phyloP scores from a whole-genome alignment of 2,888 invertebrate species.

The Meiosimyza decipiens region DNA sequence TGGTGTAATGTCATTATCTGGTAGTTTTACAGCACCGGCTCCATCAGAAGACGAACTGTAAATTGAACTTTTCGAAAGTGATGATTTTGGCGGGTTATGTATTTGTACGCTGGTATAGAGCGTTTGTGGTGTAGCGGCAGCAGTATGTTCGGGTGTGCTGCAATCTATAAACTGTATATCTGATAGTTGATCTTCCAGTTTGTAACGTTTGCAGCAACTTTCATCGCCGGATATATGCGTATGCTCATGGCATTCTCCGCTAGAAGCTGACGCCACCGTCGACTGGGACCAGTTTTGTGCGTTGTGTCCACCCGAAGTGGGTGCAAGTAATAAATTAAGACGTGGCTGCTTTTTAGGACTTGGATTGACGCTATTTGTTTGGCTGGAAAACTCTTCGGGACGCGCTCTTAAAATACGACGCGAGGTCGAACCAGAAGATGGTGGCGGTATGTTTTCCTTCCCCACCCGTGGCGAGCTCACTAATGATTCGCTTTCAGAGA shows the following conservation, averaged over 20 bases:
- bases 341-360: conserved; percentile 73
- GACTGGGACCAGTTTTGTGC: conserved; percentile 45
- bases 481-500: conserved; percentile 85
- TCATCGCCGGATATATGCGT: conserved; percentile 64
- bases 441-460: conserved; percentile 67
- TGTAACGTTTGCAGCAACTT: conserved; percentile 73
- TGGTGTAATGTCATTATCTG: conserved; percentile 30
- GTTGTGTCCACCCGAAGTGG: conserved; percentile 52
- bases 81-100: conserved; percentile 63
- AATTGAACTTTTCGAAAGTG: conserved; percentile 50
- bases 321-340: conserved; percentile 66
- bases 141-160: conserved; percentile 75
- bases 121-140: conserved; percentile 53
- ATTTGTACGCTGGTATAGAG: conserved; percentile 65
- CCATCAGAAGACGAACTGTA: conserved; percentile 41
- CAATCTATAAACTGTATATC: conserved; percentile 87
- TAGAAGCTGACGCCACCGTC: conserved; percentile 20
- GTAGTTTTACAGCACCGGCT: conserved; percentile 37
- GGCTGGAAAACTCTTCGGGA: conserved; percentile 70
- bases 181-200: conserved; percentile 81
- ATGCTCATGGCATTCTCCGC: conserved; percentile 51
- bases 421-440: conserved; percentile 55
- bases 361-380: conserved; percentile 70
- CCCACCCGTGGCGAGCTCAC: conserved; percentile 71
- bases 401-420: conserved; percentile 69